Evolutionary conservation across 2,888 invertebrate genomes (phyloP).

Genomic region (Adelognathus sp.): DNA sequence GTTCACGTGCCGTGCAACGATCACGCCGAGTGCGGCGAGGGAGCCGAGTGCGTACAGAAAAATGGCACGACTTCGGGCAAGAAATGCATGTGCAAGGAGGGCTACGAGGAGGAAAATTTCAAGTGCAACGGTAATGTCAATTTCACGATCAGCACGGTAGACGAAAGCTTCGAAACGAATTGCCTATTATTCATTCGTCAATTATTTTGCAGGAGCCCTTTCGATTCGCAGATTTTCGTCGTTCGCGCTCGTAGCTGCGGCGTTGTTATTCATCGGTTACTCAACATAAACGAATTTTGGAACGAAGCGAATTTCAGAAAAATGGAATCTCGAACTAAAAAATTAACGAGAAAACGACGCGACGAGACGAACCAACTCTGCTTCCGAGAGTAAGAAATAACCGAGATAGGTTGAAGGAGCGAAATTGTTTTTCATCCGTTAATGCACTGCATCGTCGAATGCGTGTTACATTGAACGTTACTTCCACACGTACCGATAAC

Average conservation of each 20-base stretch:
- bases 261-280: slow-evolving; percentile 37
- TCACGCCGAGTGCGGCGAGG: slow-evolving; percentile 86
- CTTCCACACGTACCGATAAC: neutral
- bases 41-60: slow-evolving; percentile 83
- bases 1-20: slow-evolving; percentile 85
- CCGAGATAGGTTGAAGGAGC: neutral
- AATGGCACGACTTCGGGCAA: slow-evolving; percentile 69
- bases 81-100: slow-evolving; percentile 81
- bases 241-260: slow-evolving; percentile 24
- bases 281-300: slow-evolving; percentile 29
- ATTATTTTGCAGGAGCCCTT: slow-evolving; percentile 40
- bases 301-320: neutral
- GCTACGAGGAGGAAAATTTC: slow-evolving; percentile 85
- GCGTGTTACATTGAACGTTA: neutral
- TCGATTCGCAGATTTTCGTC: slow-evolving; percentile 43
- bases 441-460: neutral
- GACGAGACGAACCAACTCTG: neutral
- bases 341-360: neutral
- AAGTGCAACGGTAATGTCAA: slow-evolving; percentile 84
- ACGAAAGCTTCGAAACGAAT: neutral
- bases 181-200: no score
- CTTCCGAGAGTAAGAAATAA: neutral
- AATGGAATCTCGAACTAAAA: no score
- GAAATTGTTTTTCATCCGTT: neutral
- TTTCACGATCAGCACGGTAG: slow-evolving; percentile 13